Percentiles rank a stretch among this genome's conserved stretches.
Conservation (phyloP, 2,888 invertebrate genomes). For the Caenorhabditis auriculariae region DNA sequence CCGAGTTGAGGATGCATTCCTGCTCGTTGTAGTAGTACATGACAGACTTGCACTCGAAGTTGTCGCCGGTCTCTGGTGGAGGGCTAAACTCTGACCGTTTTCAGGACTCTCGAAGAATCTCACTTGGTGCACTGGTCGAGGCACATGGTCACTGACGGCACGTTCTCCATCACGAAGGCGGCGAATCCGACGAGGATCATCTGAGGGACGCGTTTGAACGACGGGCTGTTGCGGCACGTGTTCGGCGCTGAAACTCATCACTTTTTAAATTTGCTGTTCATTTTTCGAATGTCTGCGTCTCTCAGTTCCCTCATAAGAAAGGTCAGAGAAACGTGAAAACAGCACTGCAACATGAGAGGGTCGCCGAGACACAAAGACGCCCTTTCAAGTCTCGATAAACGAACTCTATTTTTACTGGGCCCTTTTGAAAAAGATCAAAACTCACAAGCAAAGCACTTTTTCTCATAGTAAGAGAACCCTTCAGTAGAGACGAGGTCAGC, state of each 20-base stretch:
- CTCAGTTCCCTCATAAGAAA: too few species aligned
- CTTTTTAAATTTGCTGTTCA: not conserved
- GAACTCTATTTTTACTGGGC: too few species aligned
- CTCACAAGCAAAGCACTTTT: conserved; percentile 63
- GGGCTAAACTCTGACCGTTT: conserved; percentile 41
- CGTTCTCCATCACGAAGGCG: conserved; percentile 63
- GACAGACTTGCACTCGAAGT: conserved; percentile 63
- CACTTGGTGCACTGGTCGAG: conserved; percentile 62
- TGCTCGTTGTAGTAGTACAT: conserved; percentile 64
- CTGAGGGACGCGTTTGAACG: conserved; percentile 62
- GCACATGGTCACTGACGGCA: conserved; percentile 62
- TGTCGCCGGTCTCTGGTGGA: conserved; percentile 62
- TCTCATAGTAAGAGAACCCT: conserved; percentile 62
- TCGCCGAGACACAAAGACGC: too few species aligned
- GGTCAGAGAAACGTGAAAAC: too few species aligned
- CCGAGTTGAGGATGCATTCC: conserved; percentile 63
- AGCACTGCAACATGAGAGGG: too few species aligned
- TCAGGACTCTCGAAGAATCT: not conserved
- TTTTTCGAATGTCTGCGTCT: too few species aligned
- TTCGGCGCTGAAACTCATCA: conserved; percentile 49
- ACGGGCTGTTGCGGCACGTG: conserved; percentile 60
- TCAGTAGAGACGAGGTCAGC: conserved; percentile 48
- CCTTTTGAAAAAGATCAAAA: too few species aligned
- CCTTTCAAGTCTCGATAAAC: too few species aligned
- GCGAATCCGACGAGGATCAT: conserved; percentile 64